A percentile compares a stretch with the other conserved stretches of the same genome.
Evolutionary conservation across 1,140 invertebrate genomes (phyloP).

Genomic region (Pogonus chalceus): DNA sequence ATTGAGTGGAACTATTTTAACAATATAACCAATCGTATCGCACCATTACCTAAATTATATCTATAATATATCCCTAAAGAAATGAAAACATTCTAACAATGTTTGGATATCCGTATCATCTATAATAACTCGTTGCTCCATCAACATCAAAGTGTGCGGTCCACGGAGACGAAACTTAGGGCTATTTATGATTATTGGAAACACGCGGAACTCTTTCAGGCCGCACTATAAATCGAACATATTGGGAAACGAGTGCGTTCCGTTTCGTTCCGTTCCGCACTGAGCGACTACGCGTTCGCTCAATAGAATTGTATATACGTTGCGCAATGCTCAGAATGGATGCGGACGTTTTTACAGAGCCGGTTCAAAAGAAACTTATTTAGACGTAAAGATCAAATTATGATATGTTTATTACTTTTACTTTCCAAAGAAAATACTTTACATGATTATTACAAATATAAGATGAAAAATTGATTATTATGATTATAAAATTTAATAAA

Average conservation of each 20-base stretch:
- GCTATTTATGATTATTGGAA: background rate
- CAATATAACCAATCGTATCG: background rate
- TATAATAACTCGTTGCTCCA: background rate
- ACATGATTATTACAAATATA: too few species aligned
- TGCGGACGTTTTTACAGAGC: too few species aligned
- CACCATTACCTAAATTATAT: background rate
- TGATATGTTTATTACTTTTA: too few species aligned
- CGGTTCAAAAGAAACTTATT: too few species aligned
- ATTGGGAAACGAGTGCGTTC: background rate
- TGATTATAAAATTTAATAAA: too few species aligned
- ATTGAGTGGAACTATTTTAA: background rate
- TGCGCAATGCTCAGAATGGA: background rate
- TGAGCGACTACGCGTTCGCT: background rate
- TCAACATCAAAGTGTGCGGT: background rate
- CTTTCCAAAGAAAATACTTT: too few species aligned
- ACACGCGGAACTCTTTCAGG: background rate
- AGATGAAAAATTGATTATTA: too few species aligned
- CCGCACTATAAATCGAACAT: background rate
- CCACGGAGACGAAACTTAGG: background rate
- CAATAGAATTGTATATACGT: background rate
- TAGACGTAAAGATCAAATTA: too few species aligned
- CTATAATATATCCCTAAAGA: background rate
- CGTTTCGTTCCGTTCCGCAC: background rate
- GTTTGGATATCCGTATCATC: too few species aligned
- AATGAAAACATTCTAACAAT: background rate